Evolutionary conservation across 2,113 vertebrate species (phyloP), one percentile per base, ranked within the genome.

Genomic region (Fukomys damarensis): DNA sequence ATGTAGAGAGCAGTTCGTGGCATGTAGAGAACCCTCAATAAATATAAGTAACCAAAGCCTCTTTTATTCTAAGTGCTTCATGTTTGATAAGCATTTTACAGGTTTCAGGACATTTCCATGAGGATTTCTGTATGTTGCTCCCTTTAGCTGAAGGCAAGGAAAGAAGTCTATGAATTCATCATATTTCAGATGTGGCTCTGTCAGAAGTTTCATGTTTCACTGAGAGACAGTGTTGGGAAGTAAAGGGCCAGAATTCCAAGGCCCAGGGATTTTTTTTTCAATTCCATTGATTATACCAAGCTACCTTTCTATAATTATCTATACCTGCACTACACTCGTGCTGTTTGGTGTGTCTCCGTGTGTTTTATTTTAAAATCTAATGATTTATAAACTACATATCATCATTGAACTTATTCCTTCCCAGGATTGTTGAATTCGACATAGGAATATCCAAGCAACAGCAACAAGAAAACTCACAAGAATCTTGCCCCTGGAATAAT

Each of bases 171-270:
- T 3, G 14, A 17, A 2, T 35, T 28, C 3, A 8, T 72, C 28
- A 20, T 41, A 17, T 26, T 63, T 22, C 26, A 3, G 43, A 10
- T 1, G 28, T 24, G 35, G 28, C 3, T 32, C 32, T 74, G 56
- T 0, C 8, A 19, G 24, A 41, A 30, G 43, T 17, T 26, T 12
- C 0, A 10, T 3, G 11, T 41, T 43, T 28, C 16, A 26, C 24
- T 6, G 2, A 43, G n/a, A 52, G 83, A 61, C n/a, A 5, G 24
- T 7, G 0, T 0, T 24, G 14, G 3, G 68, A 2, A 13, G 54
- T 32, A 38, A 12, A 0, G 0, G 0, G 56, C 35, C 5, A 0
- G 38, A 12, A 30, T 0, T 2, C 68, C 17, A 7, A 79, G 30
- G 38, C 14, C 24, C 26, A 4, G 12, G 10, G 32, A 19, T 46